These are phyloP conservation scores for Dasypolia templi DNA, from an alignment of 2,888 invertebrate species.

Conservation along the genomic window DNA sequence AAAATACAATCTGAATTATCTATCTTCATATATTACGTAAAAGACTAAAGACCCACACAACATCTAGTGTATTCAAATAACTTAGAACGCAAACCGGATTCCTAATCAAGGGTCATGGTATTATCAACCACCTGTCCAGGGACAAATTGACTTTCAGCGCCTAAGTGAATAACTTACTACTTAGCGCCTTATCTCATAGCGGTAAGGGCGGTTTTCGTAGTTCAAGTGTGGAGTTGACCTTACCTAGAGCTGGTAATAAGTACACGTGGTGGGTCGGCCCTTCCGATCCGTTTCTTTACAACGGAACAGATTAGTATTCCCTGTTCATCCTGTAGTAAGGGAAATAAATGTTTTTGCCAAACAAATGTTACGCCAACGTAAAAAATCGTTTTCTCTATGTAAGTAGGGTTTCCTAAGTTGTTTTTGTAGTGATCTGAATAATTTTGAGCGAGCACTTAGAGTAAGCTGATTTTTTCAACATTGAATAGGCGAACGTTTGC, in stretches of 20 bases:
- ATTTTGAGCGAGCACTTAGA: constrained; percentile 54
- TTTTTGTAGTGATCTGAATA: constrained; percentile 64
- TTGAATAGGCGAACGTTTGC: background rate
- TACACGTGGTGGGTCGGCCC: background rate
- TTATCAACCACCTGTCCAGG: background rate
- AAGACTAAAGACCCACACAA: background rate
- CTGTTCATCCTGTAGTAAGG: constrained; percentile 50
- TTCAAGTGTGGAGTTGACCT: background rate
- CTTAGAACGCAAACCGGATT: constrained; percentile 19
- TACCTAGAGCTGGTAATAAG: background rate
- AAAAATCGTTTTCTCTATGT: constrained; percentile 60
- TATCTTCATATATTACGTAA: background rate
- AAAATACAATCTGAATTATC: background rate
- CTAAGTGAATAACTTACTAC: too few species aligned
- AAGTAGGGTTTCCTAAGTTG: constrained; percentile 57
- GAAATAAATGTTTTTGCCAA: constrained; percentile 55
- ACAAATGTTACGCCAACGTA: constrained; percentile 56
- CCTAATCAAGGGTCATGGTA: constrained; percentile 34
- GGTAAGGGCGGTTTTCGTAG: background rate
- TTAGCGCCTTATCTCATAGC: background rate
- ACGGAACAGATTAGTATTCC: constrained; percentile 65
- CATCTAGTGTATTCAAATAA: constrained; percentile 29
- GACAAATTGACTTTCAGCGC: background rate
- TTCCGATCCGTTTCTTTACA: constrained; percentile 37
- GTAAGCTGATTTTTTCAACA: constrained; percentile 50